A percentile compares a stretch with the other conserved stretches of the same genome.
Evolutionary conservation across 1,140 invertebrate genomes (phyloP).

Genomic region (Meloidogyne hapla): DNA sequence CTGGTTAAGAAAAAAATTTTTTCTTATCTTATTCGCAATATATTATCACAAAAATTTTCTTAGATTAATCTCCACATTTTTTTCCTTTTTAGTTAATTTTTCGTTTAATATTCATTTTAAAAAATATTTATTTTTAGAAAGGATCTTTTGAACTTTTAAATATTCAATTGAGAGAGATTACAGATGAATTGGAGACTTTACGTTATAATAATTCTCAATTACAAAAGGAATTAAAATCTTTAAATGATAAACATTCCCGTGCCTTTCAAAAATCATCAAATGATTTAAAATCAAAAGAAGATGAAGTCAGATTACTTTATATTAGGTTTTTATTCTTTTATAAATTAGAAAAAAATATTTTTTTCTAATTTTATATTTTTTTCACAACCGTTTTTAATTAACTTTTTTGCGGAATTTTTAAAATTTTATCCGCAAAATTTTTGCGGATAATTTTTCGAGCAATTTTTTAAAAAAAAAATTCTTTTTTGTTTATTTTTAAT

Average conservation of each 20-base stretch:
- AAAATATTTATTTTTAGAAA: slow-evolving; percentile 3
- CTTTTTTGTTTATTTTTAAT: too few species aligned
- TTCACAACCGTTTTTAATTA: neutral
- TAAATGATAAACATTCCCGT: slow-evolving; percentile 13
- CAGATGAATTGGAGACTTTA: slow-evolving; percentile 14
- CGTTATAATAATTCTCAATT: slow-evolving; percentile 19
- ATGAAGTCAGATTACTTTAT: slow-evolving; percentile 18
- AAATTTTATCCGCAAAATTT: too few species aligned
- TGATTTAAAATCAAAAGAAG: slow-evolving; percentile 26
- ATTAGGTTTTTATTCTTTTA: slow-evolving; percentile 4
- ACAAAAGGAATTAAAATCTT: slow-evolving; percentile 15
- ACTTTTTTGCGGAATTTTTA: neutral
- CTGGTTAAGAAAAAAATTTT: too few species aligned
- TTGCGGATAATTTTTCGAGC: too few species aligned
- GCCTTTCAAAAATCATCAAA: neutral
- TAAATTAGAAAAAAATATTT: too few species aligned
- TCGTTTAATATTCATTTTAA: neutral
- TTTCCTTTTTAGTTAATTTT: neutral
- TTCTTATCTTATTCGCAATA: too few species aligned
- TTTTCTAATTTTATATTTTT: too few species aligned
- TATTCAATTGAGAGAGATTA: neutral
- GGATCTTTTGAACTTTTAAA: neutral
- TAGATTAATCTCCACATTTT: neutral
- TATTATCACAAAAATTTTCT: too few species aligned
- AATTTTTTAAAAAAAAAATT: too few species aligned